Conservation (phyloP, 2,797 vertebrate species). For the Mycteria americana region DNA sequence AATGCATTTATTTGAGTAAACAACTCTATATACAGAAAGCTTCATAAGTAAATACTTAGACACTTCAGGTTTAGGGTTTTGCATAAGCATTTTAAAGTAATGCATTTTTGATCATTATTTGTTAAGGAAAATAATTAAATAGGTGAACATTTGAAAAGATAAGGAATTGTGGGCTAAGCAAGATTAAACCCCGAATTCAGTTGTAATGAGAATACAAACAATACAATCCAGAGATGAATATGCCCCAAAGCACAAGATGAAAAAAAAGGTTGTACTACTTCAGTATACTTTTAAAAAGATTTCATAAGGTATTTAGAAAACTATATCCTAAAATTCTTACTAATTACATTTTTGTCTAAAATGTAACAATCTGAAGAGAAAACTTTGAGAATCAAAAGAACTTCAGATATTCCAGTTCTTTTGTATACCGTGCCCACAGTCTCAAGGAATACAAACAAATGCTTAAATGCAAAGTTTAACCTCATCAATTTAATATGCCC, state of each 20-base stretch:
- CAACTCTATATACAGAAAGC: background rate
- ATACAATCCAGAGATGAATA: background rate
- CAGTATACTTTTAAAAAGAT: background rate
- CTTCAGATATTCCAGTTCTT: background rate
- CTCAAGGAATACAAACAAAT: background rate
- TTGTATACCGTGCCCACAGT: background rate
- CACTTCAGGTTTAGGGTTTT: background rate
- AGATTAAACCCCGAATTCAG: background rate
- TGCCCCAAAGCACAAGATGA: background rate
- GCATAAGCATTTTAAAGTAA: background rate
- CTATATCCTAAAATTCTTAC: background rate
- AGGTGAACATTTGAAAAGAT: background rate
- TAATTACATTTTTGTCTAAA: background rate
- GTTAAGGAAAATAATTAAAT: background rate
- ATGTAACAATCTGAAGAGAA: background rate
- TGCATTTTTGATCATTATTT: background rate
- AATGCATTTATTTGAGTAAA: background rate
- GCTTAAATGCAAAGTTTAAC: background rate
- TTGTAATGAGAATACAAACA: background rate
- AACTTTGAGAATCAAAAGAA: background rate
- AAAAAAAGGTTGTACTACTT: background rate
- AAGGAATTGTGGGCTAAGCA: background rate
- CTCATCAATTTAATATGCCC: background rate
- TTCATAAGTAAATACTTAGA: background rate
- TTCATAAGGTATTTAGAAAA: background rate